phyloP scores from a whole-genome alignment of 1,140 invertebrate genomes.

The Forficula auricularia region DNA sequence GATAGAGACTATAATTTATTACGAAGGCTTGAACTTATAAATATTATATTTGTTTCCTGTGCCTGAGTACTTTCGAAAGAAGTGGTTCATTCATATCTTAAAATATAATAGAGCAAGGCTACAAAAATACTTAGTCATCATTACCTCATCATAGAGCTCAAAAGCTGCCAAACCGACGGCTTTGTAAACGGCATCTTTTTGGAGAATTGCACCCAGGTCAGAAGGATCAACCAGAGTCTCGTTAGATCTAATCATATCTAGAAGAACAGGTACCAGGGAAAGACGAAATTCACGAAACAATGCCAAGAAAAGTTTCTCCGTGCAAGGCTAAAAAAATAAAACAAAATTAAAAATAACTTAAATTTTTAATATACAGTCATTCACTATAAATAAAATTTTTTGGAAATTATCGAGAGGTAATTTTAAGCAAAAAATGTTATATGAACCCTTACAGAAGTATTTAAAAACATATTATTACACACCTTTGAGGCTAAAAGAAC shows the following conservation, averaged over 20 bases:
- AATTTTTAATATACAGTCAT: neutral
- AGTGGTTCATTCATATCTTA: too few relatives aligned
- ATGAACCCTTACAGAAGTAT: too few relatives aligned
- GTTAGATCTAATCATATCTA: constrained; percentile 47
- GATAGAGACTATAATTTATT: too few relatives aligned
- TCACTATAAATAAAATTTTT: neutral
- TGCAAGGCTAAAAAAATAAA: constrained; percentile 52
- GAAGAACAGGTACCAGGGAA: constrained; percentile 48
- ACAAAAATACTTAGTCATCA: too few relatives aligned
- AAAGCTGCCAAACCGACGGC: constrained; percentile 77
- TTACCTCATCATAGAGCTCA: constrained; percentile 79
- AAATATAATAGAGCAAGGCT: too few relatives aligned
- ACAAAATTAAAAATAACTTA: constrained; percentile 11
- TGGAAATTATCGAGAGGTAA: neutral
- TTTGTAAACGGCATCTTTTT: constrained; percentile 90
- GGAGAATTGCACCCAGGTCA: constrained; percentile 58
- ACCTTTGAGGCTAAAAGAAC: too few relatives aligned
- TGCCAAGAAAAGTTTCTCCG: constrained; percentile 66
- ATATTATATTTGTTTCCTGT: too few relatives aligned
- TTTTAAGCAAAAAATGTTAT: neutral
- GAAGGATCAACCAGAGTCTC: constrained; percentile 41
- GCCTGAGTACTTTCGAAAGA: too few relatives aligned
- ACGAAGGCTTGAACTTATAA: too few relatives aligned
- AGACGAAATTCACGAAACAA: constrained; percentile 64
- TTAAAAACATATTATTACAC: too few relatives aligned